Conservation (phyloP, 2,888 invertebrate genomes). For the Tineola bisselliella region DNA sequence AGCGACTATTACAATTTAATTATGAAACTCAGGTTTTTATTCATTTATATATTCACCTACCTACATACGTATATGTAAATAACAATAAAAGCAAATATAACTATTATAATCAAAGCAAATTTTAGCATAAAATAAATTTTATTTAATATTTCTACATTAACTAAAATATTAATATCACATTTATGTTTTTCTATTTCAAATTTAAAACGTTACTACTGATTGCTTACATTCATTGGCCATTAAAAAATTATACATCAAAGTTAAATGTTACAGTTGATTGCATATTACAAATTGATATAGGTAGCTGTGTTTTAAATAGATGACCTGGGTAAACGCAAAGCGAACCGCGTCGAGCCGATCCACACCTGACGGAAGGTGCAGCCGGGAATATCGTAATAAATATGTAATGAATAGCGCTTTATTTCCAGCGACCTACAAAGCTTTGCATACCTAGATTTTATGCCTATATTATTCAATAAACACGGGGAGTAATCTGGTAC, state of each 20-base stretch:
- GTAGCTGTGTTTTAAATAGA: constrained; percentile 5
- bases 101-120: too few species aligned
- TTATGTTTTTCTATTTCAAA: too few species aligned
- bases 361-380: constrained; percentile 7
- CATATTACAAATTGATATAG: background rate
- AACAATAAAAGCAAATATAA: too few species aligned
- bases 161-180: too few species aligned
- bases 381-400: background rate
- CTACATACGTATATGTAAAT: too few species aligned
- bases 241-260: background rate
- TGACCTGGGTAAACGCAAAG: constrained; percentile 11
- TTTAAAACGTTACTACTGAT: too few species aligned
- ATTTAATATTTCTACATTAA: too few species aligned
- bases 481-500: background rate
- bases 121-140: too few species aligned
- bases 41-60: too few species aligned
- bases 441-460: background rate
- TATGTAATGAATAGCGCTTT: constrained; percentile 2
- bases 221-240: too few species aligned
- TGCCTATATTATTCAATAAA: background rate
- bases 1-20: too few species aligned
- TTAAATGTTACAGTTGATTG: background rate
- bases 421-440: background rate
- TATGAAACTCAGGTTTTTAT: too few species aligned
- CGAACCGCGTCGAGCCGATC: background rate